Base-by-base conservation (phyloP, 2,113 vertebrate species). In the Amphiprion ocellaris region DNA sequence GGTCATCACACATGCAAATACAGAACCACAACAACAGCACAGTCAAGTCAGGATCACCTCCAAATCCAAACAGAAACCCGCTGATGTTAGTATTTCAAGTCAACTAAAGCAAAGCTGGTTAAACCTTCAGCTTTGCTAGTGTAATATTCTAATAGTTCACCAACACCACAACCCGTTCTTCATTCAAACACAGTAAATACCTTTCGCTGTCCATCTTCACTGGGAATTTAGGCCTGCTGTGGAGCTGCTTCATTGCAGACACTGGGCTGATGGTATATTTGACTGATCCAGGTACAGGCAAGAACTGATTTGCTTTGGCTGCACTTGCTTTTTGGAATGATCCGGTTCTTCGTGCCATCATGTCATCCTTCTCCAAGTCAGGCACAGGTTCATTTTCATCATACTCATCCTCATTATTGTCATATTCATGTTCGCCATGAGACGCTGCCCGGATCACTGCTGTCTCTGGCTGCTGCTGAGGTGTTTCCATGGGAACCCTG, bases 331-430 rank as follows among this genome's bases (percentile, higher is more conserved):
- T 96, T 10, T 84, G 93, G 62, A 90, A 93, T 10, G 74, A 85
- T 71, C 91, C 79, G 10, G 94, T 92, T 85, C 94, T 94, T 55
- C 95, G 94, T 70, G 94, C 87, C 90, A 95, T 86, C 95, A 96
- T 95, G 79, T 96, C 95, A 65, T 96, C 95, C 85, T 96, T 96
- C 68, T 94, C 92, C 76, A 88, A 68, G 74, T 96, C 93, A 53
- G 94, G 94, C 41, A 87, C 49, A 16, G 70, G 60, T 33, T 82
- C 80, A 0, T 90, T 86, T 58, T 85, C 81, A 28, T 82, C 81
- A 39, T 39, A 56, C 4, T 88, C 74, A 5, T 92, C 87, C 61
- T 95, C 94, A 75, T 95, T 62, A 1, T 83, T 71, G 15, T 26
- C 52, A 14, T 56, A 19, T 14, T 79, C 77, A 12, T 1, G 54